Evolutionary conservation across 2,797 vertebrate species (phyloP).

Genomic region (Loriculus beryllinus): DNA sequence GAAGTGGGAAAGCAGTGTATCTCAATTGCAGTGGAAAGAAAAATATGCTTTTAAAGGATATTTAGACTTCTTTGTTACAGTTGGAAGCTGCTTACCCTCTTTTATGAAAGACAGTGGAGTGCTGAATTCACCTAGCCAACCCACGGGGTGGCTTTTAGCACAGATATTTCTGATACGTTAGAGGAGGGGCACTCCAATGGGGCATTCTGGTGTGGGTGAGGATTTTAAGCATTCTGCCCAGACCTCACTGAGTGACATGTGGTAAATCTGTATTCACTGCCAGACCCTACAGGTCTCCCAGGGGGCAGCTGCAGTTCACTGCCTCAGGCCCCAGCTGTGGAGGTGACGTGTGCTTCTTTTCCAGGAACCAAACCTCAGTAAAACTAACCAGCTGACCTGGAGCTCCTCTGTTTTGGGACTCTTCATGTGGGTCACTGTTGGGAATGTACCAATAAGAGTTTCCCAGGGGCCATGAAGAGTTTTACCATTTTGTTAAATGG

Average conservation of each 20-base stretch:
- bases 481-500: not conserved
- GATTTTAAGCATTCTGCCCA: not conserved
- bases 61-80: not conserved
- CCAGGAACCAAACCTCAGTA: not conserved
- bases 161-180: not conserved
- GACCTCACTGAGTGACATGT: not conserved
- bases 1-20: not conserved
- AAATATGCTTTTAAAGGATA: not conserved
- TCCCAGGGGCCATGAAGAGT: not conserved
- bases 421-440: not conserved
- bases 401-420: not conserved
- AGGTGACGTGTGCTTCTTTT: not conserved
- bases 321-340: not conserved
- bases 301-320: not conserved
- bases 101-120: not conserved
- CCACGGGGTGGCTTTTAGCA: not conserved
- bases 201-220: not conserved
- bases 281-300: not conserved
- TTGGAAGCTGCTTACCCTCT: not conserved
- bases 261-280: not conserved
- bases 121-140: not conserved
- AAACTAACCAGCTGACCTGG: slow-evolving; percentile 3
- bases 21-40: not conserved
- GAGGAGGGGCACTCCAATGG: not conserved
- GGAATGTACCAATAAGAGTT: not conserved